Base-by-base conservation (phyloP, 1,140 invertebrate species). In the Caenorhabditis tropicalis region DNA sequence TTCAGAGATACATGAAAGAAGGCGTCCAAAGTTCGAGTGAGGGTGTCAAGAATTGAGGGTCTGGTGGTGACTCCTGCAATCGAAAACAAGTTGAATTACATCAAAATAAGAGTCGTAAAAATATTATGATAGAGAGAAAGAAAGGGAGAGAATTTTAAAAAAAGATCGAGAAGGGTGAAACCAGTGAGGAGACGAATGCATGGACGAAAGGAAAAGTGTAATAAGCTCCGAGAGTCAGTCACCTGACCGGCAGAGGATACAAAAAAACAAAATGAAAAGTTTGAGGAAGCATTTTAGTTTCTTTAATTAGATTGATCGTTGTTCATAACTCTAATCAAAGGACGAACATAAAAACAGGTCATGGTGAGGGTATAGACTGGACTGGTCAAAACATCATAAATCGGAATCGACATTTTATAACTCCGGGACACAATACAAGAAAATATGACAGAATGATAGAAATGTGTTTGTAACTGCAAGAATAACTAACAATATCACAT, bases 21-120 rank as follows among this genome's bases (percentile, higher is more conserved):
- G 29, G 58, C 58, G 58, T 65, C 33, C 58, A 19, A 39, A 65
- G 33, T 56, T 24, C 21, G 27, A 24, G 10, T 24, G 53, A 58
- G 58, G 58, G 58, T 36, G 33, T 27, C 58, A 65, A 65, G 58
- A 65, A 65, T 65, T 39, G 58, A 65, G 58, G 29, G 58, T 65
- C 58, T 33, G 16, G 31, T 36, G 33, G 16, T 39, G 36, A 74
- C 36, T 74, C 65, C 65, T 74, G 65, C 21, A 74, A 74, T 74
- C n/a, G 36, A 74, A 33, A 65, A 65, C 58, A 65, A 65, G 31
- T 65, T 65, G 31, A 65, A 65, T 16, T 36, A 65, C 33, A 65
- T 36, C 58, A 65, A n/a, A n/a, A 65, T 65, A 36, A 65, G 29
- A 33, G 58, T 65, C 58, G 58, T 65, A 65, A 65, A n/a, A 65